Conservation (phyloP, 1,140 invertebrate genomes). For the Gryon sp. region DNA sequence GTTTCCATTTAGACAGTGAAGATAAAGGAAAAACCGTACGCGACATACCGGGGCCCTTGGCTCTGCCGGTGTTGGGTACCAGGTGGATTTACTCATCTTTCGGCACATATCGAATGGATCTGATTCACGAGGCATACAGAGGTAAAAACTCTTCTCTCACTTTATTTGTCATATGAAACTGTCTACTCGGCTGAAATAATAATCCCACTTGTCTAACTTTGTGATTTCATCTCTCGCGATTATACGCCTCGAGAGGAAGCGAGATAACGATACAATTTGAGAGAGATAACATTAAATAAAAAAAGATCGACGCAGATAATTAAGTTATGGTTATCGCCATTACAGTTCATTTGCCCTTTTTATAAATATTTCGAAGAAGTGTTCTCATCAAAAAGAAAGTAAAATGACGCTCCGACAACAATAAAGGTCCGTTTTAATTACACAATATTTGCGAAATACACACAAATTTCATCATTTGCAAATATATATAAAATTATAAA, state of each 20-base stretch:
- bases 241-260: too few relatives aligned
- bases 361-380: too few relatives aligned
- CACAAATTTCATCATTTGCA: too few relatives aligned
- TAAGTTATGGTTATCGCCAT: constrained; percentile 28
- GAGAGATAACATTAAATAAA: too few relatives aligned
- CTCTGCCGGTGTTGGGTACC: constrained; percentile 88
- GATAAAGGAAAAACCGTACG: constrained; percentile 63
- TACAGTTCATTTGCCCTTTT: too few relatives aligned
- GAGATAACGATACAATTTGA: too few relatives aligned
- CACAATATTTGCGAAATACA: too few relatives aligned
- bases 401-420: too few relatives aligned
- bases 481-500: too few relatives aligned
- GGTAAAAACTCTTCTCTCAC: constrained; percentile 79
- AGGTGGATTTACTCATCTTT: constrained; percentile 87
- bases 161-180: constrained; percentile 38
- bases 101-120: constrained; percentile 85
- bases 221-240: constrained; percentile 30
- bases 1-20: constrained; percentile 42
- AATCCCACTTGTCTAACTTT: constrained; percentile 26
- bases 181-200: constrained; percentile 20
- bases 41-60: constrained; percentile 86
- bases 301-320: constrained; percentile 25
- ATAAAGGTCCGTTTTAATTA: too few relatives aligned
- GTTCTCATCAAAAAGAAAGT: too few relatives aligned
- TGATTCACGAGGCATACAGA: constrained; percentile 89